phyloP scores from a whole-genome alignment of 2,113 vertebrate genomes.

The Prochilodus magdalenae region DNA sequence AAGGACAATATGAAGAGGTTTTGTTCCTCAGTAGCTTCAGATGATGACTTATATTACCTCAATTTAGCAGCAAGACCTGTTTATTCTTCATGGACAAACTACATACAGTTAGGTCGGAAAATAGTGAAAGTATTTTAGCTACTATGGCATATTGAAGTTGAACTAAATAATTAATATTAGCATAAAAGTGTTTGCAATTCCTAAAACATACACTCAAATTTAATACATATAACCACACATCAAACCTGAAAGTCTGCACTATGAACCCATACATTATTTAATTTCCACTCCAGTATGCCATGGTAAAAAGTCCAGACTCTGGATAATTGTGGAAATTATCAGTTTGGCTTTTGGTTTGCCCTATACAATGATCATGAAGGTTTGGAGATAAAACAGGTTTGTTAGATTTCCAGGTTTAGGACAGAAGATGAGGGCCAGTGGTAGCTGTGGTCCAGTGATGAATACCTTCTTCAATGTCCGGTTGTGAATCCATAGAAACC shows the following conservation, averaged over 20 bases:
- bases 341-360: no score
- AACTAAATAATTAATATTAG: no score
- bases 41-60: background rate
- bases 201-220: no score
- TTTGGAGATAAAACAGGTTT: constrained; percentile 66
- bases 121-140: no score
- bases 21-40: background rate
- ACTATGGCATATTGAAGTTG: no score
- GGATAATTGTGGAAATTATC: no score
- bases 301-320: no score
- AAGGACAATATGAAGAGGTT: background rate
- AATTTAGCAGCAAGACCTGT: background rate
- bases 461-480: constrained; percentile 86
- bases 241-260: no score
- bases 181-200: no score
- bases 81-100: background rate
- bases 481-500: constrained; percentile 78
- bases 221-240: no score
- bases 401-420: constrained; percentile 14
- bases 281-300: no score
- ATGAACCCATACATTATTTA: no score
- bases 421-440: constrained; percentile 55
- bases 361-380: constrained; percentile 72
- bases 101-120: background rate
- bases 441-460: constrained; percentile 4